Evolutionary conservation across 1,140 invertebrate species (phyloP).

Genomic region (Drosophila ogumai): DNA sequence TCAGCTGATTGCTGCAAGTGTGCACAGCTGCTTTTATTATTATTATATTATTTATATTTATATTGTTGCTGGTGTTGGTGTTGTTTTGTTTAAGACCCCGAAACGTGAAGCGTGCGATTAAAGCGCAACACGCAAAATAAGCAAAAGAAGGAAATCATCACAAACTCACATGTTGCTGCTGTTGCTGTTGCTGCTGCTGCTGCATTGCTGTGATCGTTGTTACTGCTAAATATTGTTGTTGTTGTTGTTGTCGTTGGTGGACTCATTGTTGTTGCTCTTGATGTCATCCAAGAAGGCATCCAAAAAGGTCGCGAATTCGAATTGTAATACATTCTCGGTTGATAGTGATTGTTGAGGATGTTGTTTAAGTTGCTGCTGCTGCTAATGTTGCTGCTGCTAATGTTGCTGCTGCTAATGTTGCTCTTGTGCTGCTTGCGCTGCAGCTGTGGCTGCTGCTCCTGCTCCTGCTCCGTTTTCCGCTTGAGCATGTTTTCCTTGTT

Average conservation of each 20-base stretch:
- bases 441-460: conserved; percentile 27
- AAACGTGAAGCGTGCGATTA: conserved; percentile 47
- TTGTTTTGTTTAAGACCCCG: conserved; percentile 15
- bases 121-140: conserved; percentile 36
- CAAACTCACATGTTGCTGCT: conserved; percentile 67
- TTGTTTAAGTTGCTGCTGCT: conserved; percentile 4
- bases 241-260: conserved; percentile 17
- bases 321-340: conserved; percentile 68
- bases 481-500: conserved; percentile 45
- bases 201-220: conserved; percentile 19
- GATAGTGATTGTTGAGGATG: conserved; percentile 8
- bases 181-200: conserved; percentile 17
- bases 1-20: conserved; percentile 56
- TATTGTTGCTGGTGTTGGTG: conserved; percentile 17
- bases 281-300: conserved; percentile 40
- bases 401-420: conserved; percentile 19
- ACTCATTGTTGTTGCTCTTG: conserved; percentile 11
- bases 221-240: conserved; percentile 11
- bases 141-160: conserved; percentile 47
- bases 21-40: conserved; percentile 53
- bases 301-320: conserved; percentile 51
- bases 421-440: conserved; percentile 52
- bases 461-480: conserved; percentile 62
- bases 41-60: conserved; percentile 4
- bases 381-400: conserved; percentile 17